Evolutionary conservation across 2,113 vertebrate genomes (phyloP).

Genomic region (Australoheros scitulus): DNA sequence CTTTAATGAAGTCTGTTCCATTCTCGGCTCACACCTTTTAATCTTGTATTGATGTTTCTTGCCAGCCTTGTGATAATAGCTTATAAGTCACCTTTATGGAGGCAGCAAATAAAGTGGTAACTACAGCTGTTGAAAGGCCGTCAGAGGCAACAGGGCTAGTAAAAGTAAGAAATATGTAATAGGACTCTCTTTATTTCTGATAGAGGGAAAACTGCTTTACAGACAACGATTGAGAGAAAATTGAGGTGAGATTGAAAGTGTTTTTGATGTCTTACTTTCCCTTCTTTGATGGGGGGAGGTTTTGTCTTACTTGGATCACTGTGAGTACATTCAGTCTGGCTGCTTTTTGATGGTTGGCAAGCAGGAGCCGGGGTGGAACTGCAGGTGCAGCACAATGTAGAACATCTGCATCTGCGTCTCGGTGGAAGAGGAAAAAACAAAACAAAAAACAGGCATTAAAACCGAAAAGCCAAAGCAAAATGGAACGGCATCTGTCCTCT

Average conservation of each 20-base stretch:
- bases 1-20: slow-evolving; percentile 78
- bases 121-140: slow-evolving; percentile 66
- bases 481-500: slow-evolving; percentile 66
- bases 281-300: slow-evolving; percentile 33
- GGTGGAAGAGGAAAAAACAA: neutral
- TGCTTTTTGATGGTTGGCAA: slow-evolving; percentile 51
- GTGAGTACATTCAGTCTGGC: slow-evolving; percentile 26
- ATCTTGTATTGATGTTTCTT: slow-evolving; percentile 80
- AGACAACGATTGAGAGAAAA: slow-evolving; percentile 63
- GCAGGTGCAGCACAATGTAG: slow-evolving; percentile 70
- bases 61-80: slow-evolving; percentile 72
- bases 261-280: slow-evolving; percentile 63
- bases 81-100: slow-evolving; percentile 81
- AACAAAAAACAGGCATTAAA: slow-evolving; percentile 47
- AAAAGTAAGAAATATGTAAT: slow-evolving; percentile 75
- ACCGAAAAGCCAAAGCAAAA: slow-evolving; percentile 64
- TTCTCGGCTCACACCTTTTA: slow-evolving; percentile 73
- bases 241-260: slow-evolving; percentile 63
- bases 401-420: slow-evolving; percentile 70
- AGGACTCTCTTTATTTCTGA: slow-evolving; percentile 66
- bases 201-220: slow-evolving; percentile 57
- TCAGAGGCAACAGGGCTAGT: slow-evolving; percentile 64
- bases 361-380: slow-evolving; percentile 52
- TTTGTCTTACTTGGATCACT: slow-evolving; percentile 8
- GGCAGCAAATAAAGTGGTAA: slow-evolving; percentile 74